Evolutionary conservation across 2,888 invertebrate genomes (phyloP), one percentile per base, ranked within the genome.

Genomic region (Sclerodermus sp.): DNA sequence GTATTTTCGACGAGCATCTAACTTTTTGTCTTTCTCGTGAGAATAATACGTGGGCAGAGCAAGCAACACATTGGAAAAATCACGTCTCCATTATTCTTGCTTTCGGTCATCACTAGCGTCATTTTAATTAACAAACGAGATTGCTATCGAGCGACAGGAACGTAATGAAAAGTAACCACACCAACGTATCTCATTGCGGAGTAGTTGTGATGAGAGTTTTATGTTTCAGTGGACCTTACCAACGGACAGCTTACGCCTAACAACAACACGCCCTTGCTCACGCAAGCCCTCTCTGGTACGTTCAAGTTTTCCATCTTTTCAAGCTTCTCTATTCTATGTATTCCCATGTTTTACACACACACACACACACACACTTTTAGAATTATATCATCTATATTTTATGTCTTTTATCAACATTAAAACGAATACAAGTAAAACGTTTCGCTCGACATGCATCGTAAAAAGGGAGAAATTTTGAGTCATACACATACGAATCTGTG

Each of bases 201-300:
- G 79, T 79, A 82, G 79, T 82, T 83, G 82, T 84, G 82, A 84
- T 82, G 79, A 79, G 79, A 83, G 69, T 82, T 84, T 82, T 84
- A 82, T 84, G 83, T 87, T 87, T 82, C 87, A 93, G 93, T 93
- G 87, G 93, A 93, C 86, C 88, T 93, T 84, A 90, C 91, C 85
- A 93, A 93, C 83, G 93, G 93, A 82, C 93, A 93, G 85, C 88
- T 93, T 82, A 93, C 93, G 80, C 93, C 93, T 82, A 93, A 93
- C 87, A 93, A 93, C 88, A 93, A 93, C 84, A 93, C 93, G 80
- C 93, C 93, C 80, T 87, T 94, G 83, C 88, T 93, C 83, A 93
- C 93, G 83, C 93, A 93, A 85, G 93, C 93, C 79, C 87, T 93
- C 82, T 93, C 93, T 91, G 93, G 93, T 94, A 89, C 84, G 85